Percentiles rank a stretch among this genome's conserved stretches.
Conservation (phyloP, 2,888 invertebrate genomes). For the Microlaimidae sp. region DNA sequence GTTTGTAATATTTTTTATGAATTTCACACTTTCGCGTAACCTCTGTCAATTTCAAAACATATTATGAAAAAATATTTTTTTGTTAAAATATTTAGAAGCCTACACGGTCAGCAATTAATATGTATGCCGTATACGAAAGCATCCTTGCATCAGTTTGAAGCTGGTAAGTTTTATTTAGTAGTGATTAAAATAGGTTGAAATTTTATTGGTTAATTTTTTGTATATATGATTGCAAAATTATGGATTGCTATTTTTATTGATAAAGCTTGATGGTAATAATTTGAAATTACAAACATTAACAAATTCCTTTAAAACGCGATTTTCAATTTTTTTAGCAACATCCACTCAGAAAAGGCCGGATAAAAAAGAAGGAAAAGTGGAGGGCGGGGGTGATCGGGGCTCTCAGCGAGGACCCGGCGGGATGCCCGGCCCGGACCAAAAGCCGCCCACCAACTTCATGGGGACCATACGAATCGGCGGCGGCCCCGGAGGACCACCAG, state of each 20-base stretch:
- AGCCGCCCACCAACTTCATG: constrained; percentile 3
- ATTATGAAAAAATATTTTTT: no score
- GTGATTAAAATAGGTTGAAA: no score
- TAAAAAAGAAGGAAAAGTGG: constrained; percentile 1
- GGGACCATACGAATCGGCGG: constrained; percentile 8
- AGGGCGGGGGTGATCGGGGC: no score
- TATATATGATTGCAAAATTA: constrained; percentile 18
- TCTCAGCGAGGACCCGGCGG: constrained; percentile 15
- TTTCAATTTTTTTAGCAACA: no score
- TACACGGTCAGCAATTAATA: constrained; percentile 84
- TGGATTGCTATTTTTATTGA: constrained; percentile 23
- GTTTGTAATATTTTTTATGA: no score
- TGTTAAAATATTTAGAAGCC: no score
- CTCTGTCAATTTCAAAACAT: no score
- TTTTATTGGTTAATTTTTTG: background rate
- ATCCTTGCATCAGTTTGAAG: constrained; percentile 49
- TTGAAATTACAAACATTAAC: constrained; percentile 10
- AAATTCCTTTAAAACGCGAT: no score
- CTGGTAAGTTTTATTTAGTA: no score
- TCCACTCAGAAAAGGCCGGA: background rate
- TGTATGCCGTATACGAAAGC: constrained; percentile 90
- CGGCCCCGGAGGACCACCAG: background rate
- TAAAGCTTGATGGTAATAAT: constrained; percentile 18
- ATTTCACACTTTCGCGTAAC: no score
- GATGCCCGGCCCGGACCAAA: background rate